phyloP scores from a whole-genome alignment of 2,888 invertebrate genomes.

The Stramonita haemastoma region DNA sequence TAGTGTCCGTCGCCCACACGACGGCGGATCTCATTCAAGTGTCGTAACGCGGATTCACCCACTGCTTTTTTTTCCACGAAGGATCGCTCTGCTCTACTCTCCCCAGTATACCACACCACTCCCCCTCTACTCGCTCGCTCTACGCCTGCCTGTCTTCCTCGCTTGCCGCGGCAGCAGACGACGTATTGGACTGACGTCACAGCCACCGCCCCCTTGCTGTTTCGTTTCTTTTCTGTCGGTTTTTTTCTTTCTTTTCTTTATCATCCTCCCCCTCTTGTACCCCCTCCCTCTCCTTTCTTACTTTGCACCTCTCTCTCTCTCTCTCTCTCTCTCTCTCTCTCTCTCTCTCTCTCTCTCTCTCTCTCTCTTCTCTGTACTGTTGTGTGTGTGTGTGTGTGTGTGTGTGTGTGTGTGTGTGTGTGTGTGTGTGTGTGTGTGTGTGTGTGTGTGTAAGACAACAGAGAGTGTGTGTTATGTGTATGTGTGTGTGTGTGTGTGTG shows the following conservation, averaged over 20 bases:
- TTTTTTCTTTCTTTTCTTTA: too few species aligned
- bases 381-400: conserved; percentile 17
- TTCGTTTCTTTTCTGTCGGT: too few species aligned
- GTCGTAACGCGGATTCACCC: conserved; percentile 17
- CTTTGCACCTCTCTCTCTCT: background rate
- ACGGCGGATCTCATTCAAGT: background rate
- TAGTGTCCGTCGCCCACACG: background rate
- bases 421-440: conserved; percentile 8
- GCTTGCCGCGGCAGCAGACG: too few species aligned
- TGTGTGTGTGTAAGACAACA: background rate
- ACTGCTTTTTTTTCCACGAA: background rate
- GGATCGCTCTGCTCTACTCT: background rate
- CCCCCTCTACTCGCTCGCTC: background rate
- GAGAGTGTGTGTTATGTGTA: too few species aligned
- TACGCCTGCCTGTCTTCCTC: background rate
- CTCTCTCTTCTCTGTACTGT: background rate
- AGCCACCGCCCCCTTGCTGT: background rate
- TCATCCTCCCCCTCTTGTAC: too few species aligned
- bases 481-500: too few species aligned
- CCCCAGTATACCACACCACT: background rate
- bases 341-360: background rate
- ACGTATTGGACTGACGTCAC: background rate
- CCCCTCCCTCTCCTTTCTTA: background rate
- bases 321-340: background rate
- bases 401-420: conserved; percentile 8